A percentile compares a stretch with the other conserved stretches of the same genome.
phyloP scores from a whole-genome alignment of 2,888 invertebrate genomes.

The Hemicrepidius hirtus region DNA sequence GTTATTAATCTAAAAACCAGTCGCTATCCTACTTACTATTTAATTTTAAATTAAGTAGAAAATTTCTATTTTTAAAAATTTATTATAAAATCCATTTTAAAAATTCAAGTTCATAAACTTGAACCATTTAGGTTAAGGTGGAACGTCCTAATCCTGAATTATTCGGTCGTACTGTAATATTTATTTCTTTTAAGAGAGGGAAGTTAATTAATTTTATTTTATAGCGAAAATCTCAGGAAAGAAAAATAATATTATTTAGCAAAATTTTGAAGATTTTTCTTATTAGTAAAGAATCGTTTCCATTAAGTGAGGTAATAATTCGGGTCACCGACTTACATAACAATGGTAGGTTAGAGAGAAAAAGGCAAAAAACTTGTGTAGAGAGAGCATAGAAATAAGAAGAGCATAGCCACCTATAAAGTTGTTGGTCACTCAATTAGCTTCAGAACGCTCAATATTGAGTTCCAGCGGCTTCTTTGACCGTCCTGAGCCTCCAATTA shows the following conservation, averaged over 20 bases:
- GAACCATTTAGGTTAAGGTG: background rate
- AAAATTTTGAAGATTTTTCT: conserved; percentile 2
- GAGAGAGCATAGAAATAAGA: conserved; percentile 52
- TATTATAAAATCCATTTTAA: background rate
- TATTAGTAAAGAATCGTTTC: conserved; percentile 26
- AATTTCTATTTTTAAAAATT: too few species aligned
- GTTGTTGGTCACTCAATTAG: conserved; percentile 74
- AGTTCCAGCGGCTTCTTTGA: conserved; percentile 73
- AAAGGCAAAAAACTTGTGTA: conserved; percentile 43
- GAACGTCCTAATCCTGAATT: background rate
- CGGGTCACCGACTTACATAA: conserved; percentile 52
- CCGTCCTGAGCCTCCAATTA: conserved; percentile 73
- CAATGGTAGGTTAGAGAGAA: conserved; percentile 44
- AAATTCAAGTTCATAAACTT: background rate
- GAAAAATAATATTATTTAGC: background rate
- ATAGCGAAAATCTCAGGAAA: background rate
- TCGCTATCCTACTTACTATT: too few species aligned
- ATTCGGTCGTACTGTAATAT: background rate
- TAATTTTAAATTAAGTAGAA: too few species aligned
- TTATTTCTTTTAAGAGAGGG: background rate
- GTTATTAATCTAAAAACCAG: too few species aligned
- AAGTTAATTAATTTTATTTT: conserved; percentile 14
- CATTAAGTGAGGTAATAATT: conserved; percentile 42
- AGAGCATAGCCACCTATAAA: conserved; percentile 64
- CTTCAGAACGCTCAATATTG: conserved; percentile 72